phyloP scores from a whole-genome alignment of 2,797 vertebrate genomes.

The Limosa lapponica region DNA sequence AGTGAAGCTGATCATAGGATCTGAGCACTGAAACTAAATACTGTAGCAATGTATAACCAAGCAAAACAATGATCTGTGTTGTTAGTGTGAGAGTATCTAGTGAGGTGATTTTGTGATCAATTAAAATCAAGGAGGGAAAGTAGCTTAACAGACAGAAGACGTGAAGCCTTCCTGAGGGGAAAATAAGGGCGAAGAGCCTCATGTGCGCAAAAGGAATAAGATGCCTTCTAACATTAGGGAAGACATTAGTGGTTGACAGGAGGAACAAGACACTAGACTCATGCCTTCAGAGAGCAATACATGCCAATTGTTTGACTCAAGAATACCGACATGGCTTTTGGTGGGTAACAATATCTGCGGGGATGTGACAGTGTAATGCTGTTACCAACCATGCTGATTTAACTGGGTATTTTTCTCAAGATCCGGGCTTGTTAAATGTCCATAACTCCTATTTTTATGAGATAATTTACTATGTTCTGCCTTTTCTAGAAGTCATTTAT shows the following conservation, averaged over 20 bases:
- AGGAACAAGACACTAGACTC: not conserved
- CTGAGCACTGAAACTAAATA: not conserved
- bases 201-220: not conserved
- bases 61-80: not conserved
- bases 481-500: slow-evolving; percentile 1
- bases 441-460: not conserved
- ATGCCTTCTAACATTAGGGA: not conserved
- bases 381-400: not conserved
- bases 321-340: not conserved
- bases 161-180: not conserved
- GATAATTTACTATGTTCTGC: not conserved
- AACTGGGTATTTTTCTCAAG: not conserved
- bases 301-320: not conserved
- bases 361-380: not conserved
- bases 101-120: not conserved
- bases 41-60: not conserved
- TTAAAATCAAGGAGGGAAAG: not conserved
- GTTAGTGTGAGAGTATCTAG: not conserved
- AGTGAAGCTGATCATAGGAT: not conserved
- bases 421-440: not conserved
- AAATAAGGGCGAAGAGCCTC: not conserved
- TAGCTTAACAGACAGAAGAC: not conserved
- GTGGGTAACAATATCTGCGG: not conserved
- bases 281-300: not conserved
- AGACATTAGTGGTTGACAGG: not conserved